Evolutionary conservation across 2,888 invertebrate species (phyloP), one percentile per base, ranked within the genome.

Genomic region (Dryococelus australis): DNA sequence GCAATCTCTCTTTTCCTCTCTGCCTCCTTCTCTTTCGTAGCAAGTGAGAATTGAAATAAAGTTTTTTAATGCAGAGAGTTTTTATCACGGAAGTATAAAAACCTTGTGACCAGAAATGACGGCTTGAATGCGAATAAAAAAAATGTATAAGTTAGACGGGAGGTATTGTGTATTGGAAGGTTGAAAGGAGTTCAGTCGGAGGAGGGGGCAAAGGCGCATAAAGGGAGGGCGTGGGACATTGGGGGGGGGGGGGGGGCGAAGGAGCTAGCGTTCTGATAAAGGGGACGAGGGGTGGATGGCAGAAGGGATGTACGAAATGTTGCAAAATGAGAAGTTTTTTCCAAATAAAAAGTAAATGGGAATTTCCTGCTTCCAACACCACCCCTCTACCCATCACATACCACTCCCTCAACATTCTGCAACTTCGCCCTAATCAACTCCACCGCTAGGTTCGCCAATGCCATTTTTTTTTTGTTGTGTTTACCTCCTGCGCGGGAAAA

Each of bases 291-390:
- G n/a, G 8, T 65, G 65, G 65, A 65, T 20, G 83, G 83, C 28
- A 83, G 43, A 83, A 43, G 28, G 83, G 83, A 43, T 35, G 83
- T 28, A 35, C 28, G 83, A 28, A 28, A 28, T 43, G 83, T 83
- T 35, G 83, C 43, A 83, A 35, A 28, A 43, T 83, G 83, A 83
- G 83, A 83, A 83, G 83, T 83, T 83, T 83, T 83, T 28, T 35
- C 28, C 28, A 83, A 83, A 83, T 35, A 83, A 83, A 83, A 83
- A 43, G 83, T 35, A 83, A 83, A 83, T 83, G 83, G 28, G 43
- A 83, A 83, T 83, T 83, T 83, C 8, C 35, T 83, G 83, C 83
- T 83, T 83, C 83, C 83, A 65, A 3, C 47, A 16, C 65, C 8
- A 2, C 65, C 20, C 35, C 83, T 28, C 83, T 20, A 2, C 83